phyloP scores from a whole-genome alignment of 1,140 invertebrate genomes.

The Hestina assimilis region DNA sequence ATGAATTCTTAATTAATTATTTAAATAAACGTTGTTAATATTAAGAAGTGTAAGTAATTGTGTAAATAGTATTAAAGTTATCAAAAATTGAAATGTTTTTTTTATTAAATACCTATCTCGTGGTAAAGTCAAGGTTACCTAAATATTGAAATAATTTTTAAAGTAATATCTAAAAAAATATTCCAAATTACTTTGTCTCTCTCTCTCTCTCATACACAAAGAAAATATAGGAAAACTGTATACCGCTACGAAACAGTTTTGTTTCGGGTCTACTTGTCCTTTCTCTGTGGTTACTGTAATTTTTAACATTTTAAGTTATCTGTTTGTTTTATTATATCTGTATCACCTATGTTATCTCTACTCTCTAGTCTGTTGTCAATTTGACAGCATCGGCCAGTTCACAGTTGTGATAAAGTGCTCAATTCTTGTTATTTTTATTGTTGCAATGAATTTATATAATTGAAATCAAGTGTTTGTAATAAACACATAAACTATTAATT shows the following conservation, averaged over 20 bases:
- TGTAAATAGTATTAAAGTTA: background rate
- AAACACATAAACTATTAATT: background rate
- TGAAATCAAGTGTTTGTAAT: background rate
- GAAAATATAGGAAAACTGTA: background rate
- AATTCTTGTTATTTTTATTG: conserved; percentile 2
- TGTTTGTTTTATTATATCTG: no score
- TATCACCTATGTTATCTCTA: no score
- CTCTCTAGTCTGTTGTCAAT: no score
- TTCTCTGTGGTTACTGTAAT: background rate
- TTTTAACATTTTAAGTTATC: no score
- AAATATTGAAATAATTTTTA: no score
- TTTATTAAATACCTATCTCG: background rate
- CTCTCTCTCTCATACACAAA: background rate
- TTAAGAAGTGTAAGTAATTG: background rate
- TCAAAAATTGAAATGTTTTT: background rate
- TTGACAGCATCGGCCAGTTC: background rate
- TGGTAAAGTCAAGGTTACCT: no score
- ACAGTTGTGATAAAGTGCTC: background rate
- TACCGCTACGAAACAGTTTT: background rate
- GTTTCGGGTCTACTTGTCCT: no score
- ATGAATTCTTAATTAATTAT: no score
- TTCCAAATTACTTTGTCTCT: no score
- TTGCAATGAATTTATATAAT: conserved; percentile 11
- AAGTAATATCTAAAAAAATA: no score
- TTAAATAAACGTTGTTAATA: no score